Conservation (phyloP, 2,797 vertebrate species). For the Lepus oiostolus region DNA sequence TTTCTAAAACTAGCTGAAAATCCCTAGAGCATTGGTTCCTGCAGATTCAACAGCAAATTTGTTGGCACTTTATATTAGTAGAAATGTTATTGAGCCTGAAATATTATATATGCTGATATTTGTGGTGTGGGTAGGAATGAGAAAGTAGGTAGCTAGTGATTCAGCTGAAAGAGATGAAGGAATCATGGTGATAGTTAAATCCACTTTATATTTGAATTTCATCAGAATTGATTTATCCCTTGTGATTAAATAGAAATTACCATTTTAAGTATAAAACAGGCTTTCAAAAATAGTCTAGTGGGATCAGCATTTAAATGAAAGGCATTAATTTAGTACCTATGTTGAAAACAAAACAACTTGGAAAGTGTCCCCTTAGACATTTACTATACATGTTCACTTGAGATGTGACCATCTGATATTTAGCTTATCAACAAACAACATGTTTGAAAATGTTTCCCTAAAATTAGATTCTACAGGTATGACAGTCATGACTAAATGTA, state of each 20-base stretch:
- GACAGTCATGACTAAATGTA: neutral
- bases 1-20: slow-evolving; percentile 49
- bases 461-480: neutral
- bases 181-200: neutral
- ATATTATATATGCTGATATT: neutral
- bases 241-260: neutral
- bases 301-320: neutral
- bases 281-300: neutral
- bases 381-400: neutral
- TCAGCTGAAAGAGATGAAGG: neutral
- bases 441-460: neutral
- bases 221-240: neutral
- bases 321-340: neutral
- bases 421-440: neutral
- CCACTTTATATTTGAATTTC: neutral
- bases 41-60: neutral
- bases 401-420: neutral
- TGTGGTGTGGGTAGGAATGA: neutral
- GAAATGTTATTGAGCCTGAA: neutral
- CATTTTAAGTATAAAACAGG: neutral
- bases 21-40: neutral
- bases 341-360: neutral
- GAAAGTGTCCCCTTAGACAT: neutral
- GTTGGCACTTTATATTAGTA: neutral
- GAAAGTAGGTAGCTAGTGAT: neutral